A percentile compares a stretch with the other conserved stretches of the same genome.
Conservation (phyloP, 2,113 vertebrate species). For the Dromas ardeola region DNA sequence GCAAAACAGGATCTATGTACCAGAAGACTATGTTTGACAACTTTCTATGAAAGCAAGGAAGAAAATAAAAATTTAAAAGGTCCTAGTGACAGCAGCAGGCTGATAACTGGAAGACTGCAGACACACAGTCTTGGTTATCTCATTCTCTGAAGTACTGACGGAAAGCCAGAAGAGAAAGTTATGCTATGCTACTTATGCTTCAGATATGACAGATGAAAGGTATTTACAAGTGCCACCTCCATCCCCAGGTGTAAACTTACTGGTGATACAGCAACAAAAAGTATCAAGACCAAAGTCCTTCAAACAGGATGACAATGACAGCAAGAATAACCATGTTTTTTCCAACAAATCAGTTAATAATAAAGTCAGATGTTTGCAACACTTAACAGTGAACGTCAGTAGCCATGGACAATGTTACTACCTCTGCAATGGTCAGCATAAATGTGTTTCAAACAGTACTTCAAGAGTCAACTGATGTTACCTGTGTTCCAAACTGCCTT, state of each 20-base stretch:
- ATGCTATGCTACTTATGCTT: background rate
- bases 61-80: background rate
- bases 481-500: background rate
- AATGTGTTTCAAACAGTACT: background rate
- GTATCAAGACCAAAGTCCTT: background rate
- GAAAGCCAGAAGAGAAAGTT: background rate
- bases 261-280: background rate
- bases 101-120: background rate
- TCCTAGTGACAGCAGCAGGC: background rate
- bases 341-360: background rate
- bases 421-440: background rate
- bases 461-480: background rate
- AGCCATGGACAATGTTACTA: background rate
- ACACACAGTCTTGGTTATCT: background rate
- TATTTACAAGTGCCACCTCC: background rate
- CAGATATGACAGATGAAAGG: background rate
- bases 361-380: background rate
- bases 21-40: background rate
- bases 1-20: background rate
- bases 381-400: background rate
- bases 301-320: background rate
- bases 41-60: background rate
- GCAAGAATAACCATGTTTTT: background rate
- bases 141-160: background rate
- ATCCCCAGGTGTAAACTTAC: background rate